A percentile compares a stretch with the other conserved stretches of the same genome.
These are phyloP conservation scores for Tadarida brasiliensis DNA, from an alignment of 2,797 vertebrate genomes.

Conservation along the genomic window DNA sequence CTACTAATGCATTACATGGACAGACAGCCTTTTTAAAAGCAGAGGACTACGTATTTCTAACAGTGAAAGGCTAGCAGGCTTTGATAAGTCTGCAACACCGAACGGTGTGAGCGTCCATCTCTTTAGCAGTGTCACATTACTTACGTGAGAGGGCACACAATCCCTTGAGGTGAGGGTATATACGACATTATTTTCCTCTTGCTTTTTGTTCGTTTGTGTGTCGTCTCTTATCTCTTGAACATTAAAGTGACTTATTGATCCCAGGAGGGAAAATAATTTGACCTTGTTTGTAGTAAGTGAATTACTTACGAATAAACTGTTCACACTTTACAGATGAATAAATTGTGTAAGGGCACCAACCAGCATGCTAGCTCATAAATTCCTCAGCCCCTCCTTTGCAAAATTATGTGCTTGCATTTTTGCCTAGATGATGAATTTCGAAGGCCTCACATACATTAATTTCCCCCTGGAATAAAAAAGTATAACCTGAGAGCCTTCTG, in stretches of 20 bases:
- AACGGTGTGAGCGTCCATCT: not conserved
- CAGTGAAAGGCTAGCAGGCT: not conserved
- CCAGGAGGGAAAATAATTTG: slow-evolving; percentile 39
- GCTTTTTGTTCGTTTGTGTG: not conserved
- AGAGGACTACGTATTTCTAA: not conserved
- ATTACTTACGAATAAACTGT: not conserved
- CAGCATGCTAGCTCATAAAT: not conserved
- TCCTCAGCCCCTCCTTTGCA: slow-evolving; percentile 8
- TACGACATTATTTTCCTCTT: not conserved
- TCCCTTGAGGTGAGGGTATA: not conserved
- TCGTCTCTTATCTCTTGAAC: not conserved
- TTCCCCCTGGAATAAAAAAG: not conserved
- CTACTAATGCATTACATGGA: not conserved
- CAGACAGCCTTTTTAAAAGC: not conserved
- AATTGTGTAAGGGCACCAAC: not conserved
- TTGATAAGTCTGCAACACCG: not conserved
- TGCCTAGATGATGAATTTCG: not conserved
- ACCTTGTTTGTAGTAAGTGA: slow-evolving; percentile 48
- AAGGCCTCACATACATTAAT: slow-evolving; percentile 49
- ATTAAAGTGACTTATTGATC: not conserved
- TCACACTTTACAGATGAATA: slow-evolving; percentile 55
- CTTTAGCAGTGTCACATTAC: not conserved
- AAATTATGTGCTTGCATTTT: slow-evolving; percentile 30
- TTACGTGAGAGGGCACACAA: not conserved
- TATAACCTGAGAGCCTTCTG: not conserved